Evolutionary conservation across 30 jellyfish, hydroid and myxozoan genomes (phyloP), one percentile per base, ranked within the genome.

Genomic region (Aurelia coerulea): DNA sequence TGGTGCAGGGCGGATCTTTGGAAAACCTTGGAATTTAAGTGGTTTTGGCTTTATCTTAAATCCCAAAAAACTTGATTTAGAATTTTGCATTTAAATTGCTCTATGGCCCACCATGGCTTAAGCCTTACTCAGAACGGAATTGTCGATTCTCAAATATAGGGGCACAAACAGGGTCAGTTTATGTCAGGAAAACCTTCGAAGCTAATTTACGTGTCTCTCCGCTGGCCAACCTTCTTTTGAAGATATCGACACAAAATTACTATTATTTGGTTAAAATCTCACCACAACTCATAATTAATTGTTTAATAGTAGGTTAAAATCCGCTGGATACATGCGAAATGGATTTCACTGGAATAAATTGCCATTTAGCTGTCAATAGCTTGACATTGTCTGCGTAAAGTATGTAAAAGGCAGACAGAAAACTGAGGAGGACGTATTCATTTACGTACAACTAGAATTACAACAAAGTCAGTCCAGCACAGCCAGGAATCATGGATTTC

Each of bases 221-320:
- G 23, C 14, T 41, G 78, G 75, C 87, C 87, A 77, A 41, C 81
- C 81, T 80, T 63, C 68, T 79, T 79, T 49, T 60, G 67, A 50
- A 32, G 91, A 68, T 81, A 69, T 70, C 76, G 67, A 68, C 78
- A 81, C 80, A 73, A 69, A 83, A 71, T 52, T 74, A 17, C 64
- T 84, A 62, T 73, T 51, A 65, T 62, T 74, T 71, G 84, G 78
- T 32, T 74, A 68, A 68, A 58, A 42, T 12, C 77, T 39, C 59
- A 58, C 84, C 93, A 64, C 81, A 84, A 65, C 51, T 49, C 41
- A 65, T 73, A 72, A 83, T 83, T 83, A 83, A 83, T 83, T 70
- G 86, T 78, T 66, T 60, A 72, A 65, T 83, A 52, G 92, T 35
- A 59, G 73, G 86, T 35, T 59, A 34, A 33, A 62, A 64, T 41